Base-by-base conservation (phyloP, 2,797 vertebrate species). In the Avahi laniger region DNA sequence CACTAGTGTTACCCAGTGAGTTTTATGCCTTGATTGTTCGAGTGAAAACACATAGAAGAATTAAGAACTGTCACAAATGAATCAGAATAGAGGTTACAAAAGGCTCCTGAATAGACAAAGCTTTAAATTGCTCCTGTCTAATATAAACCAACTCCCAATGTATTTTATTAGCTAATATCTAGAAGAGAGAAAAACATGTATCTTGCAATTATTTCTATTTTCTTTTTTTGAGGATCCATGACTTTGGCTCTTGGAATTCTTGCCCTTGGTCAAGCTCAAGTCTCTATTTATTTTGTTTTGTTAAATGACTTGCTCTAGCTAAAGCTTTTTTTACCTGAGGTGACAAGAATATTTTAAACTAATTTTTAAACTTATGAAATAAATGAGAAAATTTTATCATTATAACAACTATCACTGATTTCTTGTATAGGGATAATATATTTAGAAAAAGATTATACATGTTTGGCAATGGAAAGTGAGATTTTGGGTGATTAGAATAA, bases 281-380 rank as follows among this genome's bases (percentile, higher is more conserved):
- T 67, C 5, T 92, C 43, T 89, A 57, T 78, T 92, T 82, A 70
- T 84, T 95, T 82, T 89, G 22, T 59, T 89, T 88, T 88, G 12
- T 13, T 81, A 24, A 82, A 72, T n/a, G 17, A 46, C 10, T 89
- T 94, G 52, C 17, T 59, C 65, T 72, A 73, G 26, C 72, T 35
- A 70, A 89, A 86, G 5, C 10, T 86, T 14, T 67, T 89, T 92
- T 38, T 54, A 57, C 17, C n/a, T 78, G 67, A 61, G 35, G 2
- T 81, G 35, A 57, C 2, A 52, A 79, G 30, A 52, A 85, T 41
- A 73, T 15, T 85, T 94, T 89, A 79, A 81, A 10, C 46, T 94
- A 86, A 12, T 67, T 59, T 95, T 17, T 75, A 57, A 8, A 22
- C 33, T 69, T 41, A 92, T 18, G 1, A 69, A 94, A 79, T 67